Evolutionary conservation across 2,888 invertebrate species (phyloP), one percentile per base, ranked within the genome.

Genomic region (Eurois occulta): DNA sequence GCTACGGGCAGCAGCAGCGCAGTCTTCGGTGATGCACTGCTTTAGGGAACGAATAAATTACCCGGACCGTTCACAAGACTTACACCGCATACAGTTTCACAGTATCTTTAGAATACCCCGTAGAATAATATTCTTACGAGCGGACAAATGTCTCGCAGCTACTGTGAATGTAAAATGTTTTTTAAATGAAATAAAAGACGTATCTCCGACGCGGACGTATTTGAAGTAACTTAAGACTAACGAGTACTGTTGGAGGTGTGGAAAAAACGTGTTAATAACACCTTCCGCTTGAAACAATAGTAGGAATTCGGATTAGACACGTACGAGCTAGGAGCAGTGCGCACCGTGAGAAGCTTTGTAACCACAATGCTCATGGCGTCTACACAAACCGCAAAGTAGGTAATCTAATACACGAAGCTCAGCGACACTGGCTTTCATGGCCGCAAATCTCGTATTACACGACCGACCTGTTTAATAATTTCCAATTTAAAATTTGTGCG

Each of bases 321-420:
- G 90, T 92, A 89, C 86, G 87, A 90, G 92, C 89, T 92, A 92
- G 92, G 91, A 92, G 90, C 90, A 90, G 87, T 87, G 81, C 88
- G 87, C 84, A 91, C 92, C 96, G 96, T 96, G 96, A 95, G 96
- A 96, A 96, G 94, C 93, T 93, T 90, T 89, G 87, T 91, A 91
- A 95, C 96, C 95, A 94, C 96, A 95, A 94, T 93, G 94, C 95
- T 95, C 93, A 93, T 95, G 94, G 94, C 94, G 94, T 95, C 93
- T 95, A 94, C 93, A 90, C 93, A 93, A 93, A 96, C 96, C 96
- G 93, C 96, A 96, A 95, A 95, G 94, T 94, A 90, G 90, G 96
- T 96, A 96, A 96, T 95, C 94, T 94, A 94, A 96, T 96, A 96
- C 95, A 94, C 94, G 94, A 96, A 96, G 96, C 96, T 94, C 95